Evolutionary conservation across 2,888 invertebrate genomes (phyloP).

Genomic region (Chymomyza amoena): DNA sequence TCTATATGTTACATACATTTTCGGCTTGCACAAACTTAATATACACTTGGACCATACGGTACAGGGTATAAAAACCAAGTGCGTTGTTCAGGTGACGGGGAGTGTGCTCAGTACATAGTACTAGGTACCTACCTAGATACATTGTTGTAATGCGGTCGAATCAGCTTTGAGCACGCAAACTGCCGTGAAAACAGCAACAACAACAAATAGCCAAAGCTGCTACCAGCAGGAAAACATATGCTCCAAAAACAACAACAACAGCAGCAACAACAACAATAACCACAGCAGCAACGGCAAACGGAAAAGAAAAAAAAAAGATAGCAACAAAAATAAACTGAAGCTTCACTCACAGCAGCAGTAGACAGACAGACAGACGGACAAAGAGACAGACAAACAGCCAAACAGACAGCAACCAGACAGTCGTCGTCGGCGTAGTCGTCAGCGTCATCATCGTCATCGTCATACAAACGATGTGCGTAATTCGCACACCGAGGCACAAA

Average conservation of each 20-base stretch:
- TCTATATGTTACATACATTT: too few relatives aligned
- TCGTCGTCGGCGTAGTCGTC: conserved; percentile 57
- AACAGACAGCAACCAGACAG: conserved; percentile 55
- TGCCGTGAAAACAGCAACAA: conserved; percentile 22
- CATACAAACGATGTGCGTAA: conserved; percentile 21
- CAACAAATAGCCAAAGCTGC: conserved; percentile 28
- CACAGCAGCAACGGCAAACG: conserved; percentile 10
- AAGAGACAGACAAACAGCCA: conserved; percentile 47
- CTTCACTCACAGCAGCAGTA: conserved; percentile 37
- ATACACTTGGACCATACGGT: too few relatives aligned
- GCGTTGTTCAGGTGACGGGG: too few relatives aligned
- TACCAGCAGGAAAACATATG: conserved; percentile 61
- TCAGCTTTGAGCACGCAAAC: conserved; percentile 60
- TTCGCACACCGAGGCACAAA: conserved; percentile 25
- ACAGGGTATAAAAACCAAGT: too few relatives aligned
- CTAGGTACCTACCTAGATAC: too few relatives aligned
- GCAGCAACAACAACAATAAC: conserved; percentile 16
- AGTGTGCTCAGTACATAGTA: too few relatives aligned
- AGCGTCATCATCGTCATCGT: conserved; percentile 27
- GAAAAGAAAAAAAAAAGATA: conserved; percentile 1
- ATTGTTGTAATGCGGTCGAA: conserved; percentile 60
- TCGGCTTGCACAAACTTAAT: too few relatives aligned
- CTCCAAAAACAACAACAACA: conserved; percentile 31
- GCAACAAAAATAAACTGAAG: conserved; percentile 26
- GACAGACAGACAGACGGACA: conserved; percentile 25